Evolutionary conservation across 2,888 invertebrate genomes (phyloP).

Genomic region (Platycheirus albimanus): DNA sequence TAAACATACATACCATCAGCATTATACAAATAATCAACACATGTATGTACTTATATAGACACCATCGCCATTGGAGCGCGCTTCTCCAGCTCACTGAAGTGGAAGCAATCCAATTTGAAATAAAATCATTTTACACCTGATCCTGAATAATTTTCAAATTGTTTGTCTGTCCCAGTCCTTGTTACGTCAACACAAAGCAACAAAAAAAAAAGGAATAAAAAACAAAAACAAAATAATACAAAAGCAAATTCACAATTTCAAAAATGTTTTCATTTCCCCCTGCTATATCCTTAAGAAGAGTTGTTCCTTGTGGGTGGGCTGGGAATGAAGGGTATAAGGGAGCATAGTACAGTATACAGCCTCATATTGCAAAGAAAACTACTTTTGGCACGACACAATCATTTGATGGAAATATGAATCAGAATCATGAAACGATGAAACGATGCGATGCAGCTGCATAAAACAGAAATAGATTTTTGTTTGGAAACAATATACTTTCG

Average conservation of each 20-base stretch:
- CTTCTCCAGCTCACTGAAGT: slow-evolving; percentile 57
- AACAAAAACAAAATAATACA: slow-evolving; percentile 19
- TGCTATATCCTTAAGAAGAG: neutral
- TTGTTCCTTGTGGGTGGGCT: slow-evolving; percentile 26
- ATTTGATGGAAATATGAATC: slow-evolving; percentile 66
- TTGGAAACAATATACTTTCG: slow-evolving; percentile 62
- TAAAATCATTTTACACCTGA: slow-evolving; percentile 75
- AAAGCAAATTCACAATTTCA: slow-evolving; percentile 56
- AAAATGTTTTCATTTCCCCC: slow-evolving; percentile 65
- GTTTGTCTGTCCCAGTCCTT: slow-evolving; percentile 55
- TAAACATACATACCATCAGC: slow-evolving; percentile 16
- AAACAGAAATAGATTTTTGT: slow-evolving; percentile 66
- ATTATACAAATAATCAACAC: slow-evolving; percentile 53
- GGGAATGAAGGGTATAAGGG: slow-evolving; percentile 9
- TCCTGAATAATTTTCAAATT: slow-evolving; percentile 74
- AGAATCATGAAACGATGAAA: slow-evolving; percentile 55
- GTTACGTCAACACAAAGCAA: slow-evolving; percentile 29
- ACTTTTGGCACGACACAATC: slow-evolving; percentile 57
- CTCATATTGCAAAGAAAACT: slow-evolving; percentile 54
- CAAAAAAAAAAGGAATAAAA: neutral
- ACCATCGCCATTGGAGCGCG: neutral
- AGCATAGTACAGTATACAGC: slow-evolving; percentile 22
- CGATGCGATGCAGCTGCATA: slow-evolving; percentile 72
- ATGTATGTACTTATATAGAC: slow-evolving; percentile 6
- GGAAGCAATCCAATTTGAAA: slow-evolving; percentile 75